These are phyloP conservation scores for Sebastolobus altivelis DNA, from an alignment of 2,797 vertebrate species.

Conservation along the genomic window DNA sequence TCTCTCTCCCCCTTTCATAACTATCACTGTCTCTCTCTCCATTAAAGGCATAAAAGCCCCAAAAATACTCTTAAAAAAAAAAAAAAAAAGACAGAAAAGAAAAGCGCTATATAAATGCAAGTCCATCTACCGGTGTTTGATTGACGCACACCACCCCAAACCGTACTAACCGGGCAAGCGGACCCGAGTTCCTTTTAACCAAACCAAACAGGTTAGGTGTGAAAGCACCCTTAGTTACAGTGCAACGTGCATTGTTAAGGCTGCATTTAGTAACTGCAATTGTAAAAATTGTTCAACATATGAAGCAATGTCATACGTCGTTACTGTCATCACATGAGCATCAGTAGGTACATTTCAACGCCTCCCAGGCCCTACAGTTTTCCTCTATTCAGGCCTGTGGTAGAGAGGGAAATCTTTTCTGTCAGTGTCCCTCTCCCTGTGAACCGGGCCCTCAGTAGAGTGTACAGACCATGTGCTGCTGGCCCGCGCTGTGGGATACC, in stretches of 20 bases:
- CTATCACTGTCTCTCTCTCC: too few relatives aligned
- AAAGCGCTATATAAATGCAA: too few relatives aligned
- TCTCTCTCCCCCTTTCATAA: too few relatives aligned
- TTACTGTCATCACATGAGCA: not conserved
- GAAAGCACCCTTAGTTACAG: not conserved
- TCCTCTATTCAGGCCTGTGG: conserved; percentile 26
- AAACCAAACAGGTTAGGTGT: not conserved
- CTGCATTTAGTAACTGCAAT: not conserved
- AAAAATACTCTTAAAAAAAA: too few relatives aligned
- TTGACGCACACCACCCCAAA: rapidly evolving
- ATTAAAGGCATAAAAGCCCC: too few relatives aligned
- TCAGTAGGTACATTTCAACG: not conserved
- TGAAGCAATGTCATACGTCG: not conserved
- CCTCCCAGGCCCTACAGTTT: not conserved
- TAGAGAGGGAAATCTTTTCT: conserved; percentile 32
- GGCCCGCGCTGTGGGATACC: conserved; percentile 67
- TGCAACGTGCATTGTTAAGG: not conserved
- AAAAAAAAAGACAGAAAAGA: too few relatives aligned
- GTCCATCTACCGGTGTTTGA: too few relatives aligned
- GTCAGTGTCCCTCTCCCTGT: conserved; percentile 7
- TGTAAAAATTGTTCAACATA: not conserved
- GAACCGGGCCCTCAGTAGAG: conserved; percentile 23
- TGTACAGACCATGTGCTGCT: conserved; percentile 67
- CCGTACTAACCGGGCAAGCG: too few relatives aligned
- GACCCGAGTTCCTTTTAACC: too few relatives aligned